These are phyloP conservation scores for Smithornis capensis DNA, from an alignment of 2,113 vertebrate species.

Conservation along the genomic window DNA sequence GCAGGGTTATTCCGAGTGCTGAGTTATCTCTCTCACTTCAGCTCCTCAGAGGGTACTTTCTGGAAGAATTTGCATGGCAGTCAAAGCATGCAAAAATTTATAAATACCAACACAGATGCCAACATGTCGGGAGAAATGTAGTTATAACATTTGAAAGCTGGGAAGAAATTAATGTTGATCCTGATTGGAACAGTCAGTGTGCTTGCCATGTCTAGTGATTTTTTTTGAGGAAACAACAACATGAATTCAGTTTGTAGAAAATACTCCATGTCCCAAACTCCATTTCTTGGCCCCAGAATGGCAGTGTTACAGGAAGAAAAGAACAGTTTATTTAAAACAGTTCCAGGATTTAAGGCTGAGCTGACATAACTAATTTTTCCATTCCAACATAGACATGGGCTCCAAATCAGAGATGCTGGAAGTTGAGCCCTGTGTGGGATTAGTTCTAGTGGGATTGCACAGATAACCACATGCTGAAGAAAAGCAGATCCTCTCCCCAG, in stretches of 20 bases:
- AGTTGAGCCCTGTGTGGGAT: not conserved
- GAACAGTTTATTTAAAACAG: not conserved
- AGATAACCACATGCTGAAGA: not conserved
- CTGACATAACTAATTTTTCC: slow-evolving; percentile 26
- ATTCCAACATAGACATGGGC: not conserved
- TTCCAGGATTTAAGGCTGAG: slow-evolving; percentile 40
- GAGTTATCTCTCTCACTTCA: slow-evolving; percentile 34
- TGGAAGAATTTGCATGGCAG: slow-evolving; percentile 42
- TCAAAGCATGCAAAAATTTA: slow-evolving; percentile 52
- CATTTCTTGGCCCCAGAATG: not conserved
- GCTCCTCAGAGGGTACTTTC: slow-evolving; percentile 41
- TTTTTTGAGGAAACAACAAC: not conserved
- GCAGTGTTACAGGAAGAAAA: slow-evolving; percentile 34
- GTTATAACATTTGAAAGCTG: slow-evolving; percentile 35
- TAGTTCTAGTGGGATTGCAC: not conserved
- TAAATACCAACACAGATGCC: slow-evolving; percentile 64
- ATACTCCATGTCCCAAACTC: not conserved
- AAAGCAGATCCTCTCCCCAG: not conserved
- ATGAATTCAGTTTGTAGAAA: not conserved
- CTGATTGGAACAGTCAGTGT: slow-evolving; percentile 45
- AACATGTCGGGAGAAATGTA: slow-evolving; percentile 32
- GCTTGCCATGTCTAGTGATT: not conserved
- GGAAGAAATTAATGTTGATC: slow-evolving; percentile 53
- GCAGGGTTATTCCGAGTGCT: not conserved
- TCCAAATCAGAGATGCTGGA: not conserved